Evolutionary conservation across 2,888 invertebrate species (phyloP).

Genomic region (Nineta flava): DNA sequence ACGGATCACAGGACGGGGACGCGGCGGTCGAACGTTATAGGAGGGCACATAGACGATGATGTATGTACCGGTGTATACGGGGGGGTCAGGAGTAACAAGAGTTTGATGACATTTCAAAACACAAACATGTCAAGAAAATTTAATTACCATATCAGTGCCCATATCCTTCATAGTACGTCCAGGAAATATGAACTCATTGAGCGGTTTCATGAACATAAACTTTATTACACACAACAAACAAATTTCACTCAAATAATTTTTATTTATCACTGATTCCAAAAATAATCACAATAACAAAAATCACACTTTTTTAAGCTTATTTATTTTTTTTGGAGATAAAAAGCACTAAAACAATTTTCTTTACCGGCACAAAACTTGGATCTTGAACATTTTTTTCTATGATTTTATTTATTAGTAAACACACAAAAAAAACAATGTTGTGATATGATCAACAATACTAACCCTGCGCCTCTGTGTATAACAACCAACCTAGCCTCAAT

Average conservation of each 20-base stretch:
- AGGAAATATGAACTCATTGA: conserved; percentile 50
- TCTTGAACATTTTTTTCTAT: background rate
- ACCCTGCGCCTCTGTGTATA: background rate
- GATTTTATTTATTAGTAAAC: background rate
- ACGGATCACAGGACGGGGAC: too few relatives aligned
- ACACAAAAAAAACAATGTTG: background rate
- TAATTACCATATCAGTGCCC: conserved; percentile 63
- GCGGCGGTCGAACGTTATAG: background rate
- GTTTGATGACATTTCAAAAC: background rate
- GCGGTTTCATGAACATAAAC: conserved; percentile 40
- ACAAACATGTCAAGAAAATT: background rate
- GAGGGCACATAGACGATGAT: background rate
- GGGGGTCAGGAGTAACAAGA: background rate
- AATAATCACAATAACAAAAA: background rate
- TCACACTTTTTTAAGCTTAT: background rate
- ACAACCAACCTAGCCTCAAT: background rate
- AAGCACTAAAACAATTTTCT: conserved; percentile 2
- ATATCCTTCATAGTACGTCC: conserved; percentile 58
- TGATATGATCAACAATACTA: conserved; percentile 3
- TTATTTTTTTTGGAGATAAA: background rate
- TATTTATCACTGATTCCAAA: background rate
- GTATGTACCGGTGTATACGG: background rate
- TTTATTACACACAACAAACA: conserved; percentile 15
- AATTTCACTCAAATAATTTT: background rate
- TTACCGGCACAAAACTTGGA: background rate